A percentile compares a stretch with the other conserved stretches of the same genome.
These are phyloP conservation scores for Scaptomyza graminum DNA, from an alignment of 1,140 invertebrate genomes.

Conservation along the genomic window DNA sequence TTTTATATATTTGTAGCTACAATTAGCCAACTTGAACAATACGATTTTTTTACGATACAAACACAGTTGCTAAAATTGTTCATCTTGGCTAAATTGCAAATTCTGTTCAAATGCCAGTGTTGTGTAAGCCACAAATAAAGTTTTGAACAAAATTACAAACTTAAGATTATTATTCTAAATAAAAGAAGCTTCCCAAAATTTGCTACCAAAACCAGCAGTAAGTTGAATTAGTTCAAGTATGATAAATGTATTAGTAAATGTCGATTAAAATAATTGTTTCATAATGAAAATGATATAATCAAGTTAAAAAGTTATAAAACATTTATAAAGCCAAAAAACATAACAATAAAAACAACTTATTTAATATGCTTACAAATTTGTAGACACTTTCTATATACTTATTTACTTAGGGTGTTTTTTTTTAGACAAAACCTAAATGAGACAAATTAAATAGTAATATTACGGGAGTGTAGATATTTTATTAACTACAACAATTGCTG, in stretches of 20 bases:
- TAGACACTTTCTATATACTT: slow-evolving; percentile 25
- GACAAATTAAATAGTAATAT: slow-evolving; percentile 62
- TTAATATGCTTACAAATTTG: slow-evolving; percentile 61
- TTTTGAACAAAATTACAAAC: slow-evolving; percentile 25
- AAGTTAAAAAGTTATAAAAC: slow-evolving; percentile 15
- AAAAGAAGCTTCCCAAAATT: slow-evolving; percentile 82
- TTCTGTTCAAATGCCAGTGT: slow-evolving; percentile 22
- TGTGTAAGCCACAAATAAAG: slow-evolving; percentile 5
- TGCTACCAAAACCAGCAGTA: slow-evolving; percentile 82
- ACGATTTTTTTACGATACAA: not conserved
- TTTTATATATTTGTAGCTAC: slow-evolving; percentile 8
- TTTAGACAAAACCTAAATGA: slow-evolving; percentile 76
- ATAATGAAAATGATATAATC: slow-evolving; percentile 7
- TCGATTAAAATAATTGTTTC: slow-evolving; percentile 8
- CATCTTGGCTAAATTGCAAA: slow-evolving; percentile 18
- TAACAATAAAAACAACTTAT: slow-evolving; percentile 27
- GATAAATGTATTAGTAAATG: slow-evolving; percentile 33
- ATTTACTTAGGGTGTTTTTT: slow-evolving; percentile 26
- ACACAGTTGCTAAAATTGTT: not conserved
- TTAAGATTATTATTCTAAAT: slow-evolving; percentile 17
- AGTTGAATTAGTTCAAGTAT: slow-evolving; percentile 31
- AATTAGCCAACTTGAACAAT: slow-evolving; percentile 7
- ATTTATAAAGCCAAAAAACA: slow-evolving; percentile 30
- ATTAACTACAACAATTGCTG: slow-evolving; percentile 36
- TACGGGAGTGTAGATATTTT: slow-evolving; percentile 41